A percentile compares a stretch with the other conserved stretches of the same genome.
These are phyloP conservation scores for Phytoseiulus persimilis DNA, from an alignment of 2,888 invertebrate species.

Conservation along the genomic window DNA sequence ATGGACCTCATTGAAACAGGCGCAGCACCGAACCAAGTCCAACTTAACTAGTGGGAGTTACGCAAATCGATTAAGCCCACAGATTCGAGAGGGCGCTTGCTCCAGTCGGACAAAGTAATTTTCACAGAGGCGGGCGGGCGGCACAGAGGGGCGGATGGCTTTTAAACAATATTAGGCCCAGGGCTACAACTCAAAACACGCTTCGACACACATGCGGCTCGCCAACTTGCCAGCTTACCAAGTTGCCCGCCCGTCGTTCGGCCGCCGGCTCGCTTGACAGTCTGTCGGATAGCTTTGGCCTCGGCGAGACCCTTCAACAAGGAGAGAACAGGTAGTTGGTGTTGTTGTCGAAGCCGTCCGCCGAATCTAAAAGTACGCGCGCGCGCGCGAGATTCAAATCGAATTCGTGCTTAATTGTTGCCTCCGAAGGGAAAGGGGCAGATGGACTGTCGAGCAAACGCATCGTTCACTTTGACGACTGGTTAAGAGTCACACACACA, in stretches of 20 bases:
- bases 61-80: slow-evolving; percentile 5
- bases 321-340: background rate
- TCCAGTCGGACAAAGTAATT: background rate
- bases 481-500: background rate
- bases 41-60: slow-evolving; percentile 5
- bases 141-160: background rate
- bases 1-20: slow-evolving; percentile 5
- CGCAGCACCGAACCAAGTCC: background rate
- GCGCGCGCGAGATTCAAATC: background rate
- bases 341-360: background rate
- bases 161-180: background rate
- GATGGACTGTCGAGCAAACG: background rate
- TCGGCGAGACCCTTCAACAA: background rate
- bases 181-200: background rate
- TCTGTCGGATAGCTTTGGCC: background rate
- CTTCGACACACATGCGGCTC: background rate
- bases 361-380: background rate
- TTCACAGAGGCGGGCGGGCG: background rate
- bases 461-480: background rate
- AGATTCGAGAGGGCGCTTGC: background rate
- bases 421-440: background rate
- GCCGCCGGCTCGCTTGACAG: no score
- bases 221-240: background rate
- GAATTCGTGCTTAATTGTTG: background rate
- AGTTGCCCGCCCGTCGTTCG: background rate